phyloP scores from a whole-genome alignment of 2,113 vertebrate species.

The Chelonoidis abingdonii region DNA sequence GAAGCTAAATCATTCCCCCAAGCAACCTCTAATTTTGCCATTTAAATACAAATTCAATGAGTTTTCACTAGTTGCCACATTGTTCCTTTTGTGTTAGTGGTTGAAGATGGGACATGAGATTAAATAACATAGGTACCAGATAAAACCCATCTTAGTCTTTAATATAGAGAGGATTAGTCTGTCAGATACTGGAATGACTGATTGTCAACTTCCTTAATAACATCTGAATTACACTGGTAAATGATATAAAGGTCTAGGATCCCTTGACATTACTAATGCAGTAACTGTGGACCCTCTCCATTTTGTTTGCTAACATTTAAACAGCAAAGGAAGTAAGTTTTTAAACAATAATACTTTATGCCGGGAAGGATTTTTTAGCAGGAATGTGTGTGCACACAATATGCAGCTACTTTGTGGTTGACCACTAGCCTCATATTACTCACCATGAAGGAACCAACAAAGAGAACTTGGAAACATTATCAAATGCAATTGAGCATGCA shows the following conservation, averaged over 20 bases:
- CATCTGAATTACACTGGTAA: background rate
- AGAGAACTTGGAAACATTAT: background rate
- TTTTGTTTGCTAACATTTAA: background rate
- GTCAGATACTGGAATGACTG: background rate
- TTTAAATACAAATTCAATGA: background rate
- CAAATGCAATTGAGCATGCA: background rate
- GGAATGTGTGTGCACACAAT: background rate
- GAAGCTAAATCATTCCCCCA: background rate
- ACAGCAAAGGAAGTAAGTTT: background rate
- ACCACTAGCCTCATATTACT: background rate
- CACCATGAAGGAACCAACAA: background rate
- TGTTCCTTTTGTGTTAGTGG: background rate
- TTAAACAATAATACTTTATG: background rate
- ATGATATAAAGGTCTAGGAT: background rate
- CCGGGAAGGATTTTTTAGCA: background rate
- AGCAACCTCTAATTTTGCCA: background rate
- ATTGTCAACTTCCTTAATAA: background rate
- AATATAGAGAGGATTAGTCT: background rate
- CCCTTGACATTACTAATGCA: background rate
- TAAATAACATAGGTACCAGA: background rate
- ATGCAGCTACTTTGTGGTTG: background rate
- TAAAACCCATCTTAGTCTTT: background rate
- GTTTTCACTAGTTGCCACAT: background rate
- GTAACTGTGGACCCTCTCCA: background rate
- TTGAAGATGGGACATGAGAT: background rate